Base-by-base conservation (phyloP, 2,113 vertebrate species). In the Nannobrachium achirus region DNA sequence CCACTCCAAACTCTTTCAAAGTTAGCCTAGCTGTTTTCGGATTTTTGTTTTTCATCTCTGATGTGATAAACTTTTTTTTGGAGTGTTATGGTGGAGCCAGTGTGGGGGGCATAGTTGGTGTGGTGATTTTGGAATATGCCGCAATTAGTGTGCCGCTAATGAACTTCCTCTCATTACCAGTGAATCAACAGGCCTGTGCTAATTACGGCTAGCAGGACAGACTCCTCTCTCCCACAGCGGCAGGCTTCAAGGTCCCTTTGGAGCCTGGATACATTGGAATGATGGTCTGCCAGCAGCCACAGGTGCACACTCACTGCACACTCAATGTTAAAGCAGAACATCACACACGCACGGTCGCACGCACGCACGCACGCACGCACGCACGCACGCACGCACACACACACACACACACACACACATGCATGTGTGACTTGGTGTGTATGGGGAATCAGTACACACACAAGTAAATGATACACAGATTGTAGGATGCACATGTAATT, bases 111-210 rank as follows among this genome's bases (percentile, higher is more conserved):
- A 39, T 66, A 13, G 68, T 74, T 75, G 74, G 73, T 70, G 80
- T 84, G 79, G 80, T 83, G 25, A 33, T 33, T 33, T 33, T 33
- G 83, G 85, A 87, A 86, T 87, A 87, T 85, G 82, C 82, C 81
- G 91, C 89, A 93, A 93, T 93, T 93, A 93, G 87, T 46, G 60
- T 77, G 69, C 80, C 55, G 88, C 88, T 93, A 93, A 93, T 93
- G 89, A 93, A 93, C 89, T 92, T 86, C 87, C 84, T 84, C 89
- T 91, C 92, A 93, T 93, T 93, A 91, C 92, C 89, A 83, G 85
- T 75, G 87, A 92, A 93, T 93, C 91, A 93, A 93, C 90, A 90
- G 90, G 88, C 90, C 86, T 63, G 81, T 80, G 91, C 91, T 93
- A 92, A 92, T 92, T 93, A 92, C 78, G 76, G 88, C 80, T 89